phyloP scores from a whole-genome alignment of 2,113 vertebrate genomes.

The Alethe diademata region DNA sequence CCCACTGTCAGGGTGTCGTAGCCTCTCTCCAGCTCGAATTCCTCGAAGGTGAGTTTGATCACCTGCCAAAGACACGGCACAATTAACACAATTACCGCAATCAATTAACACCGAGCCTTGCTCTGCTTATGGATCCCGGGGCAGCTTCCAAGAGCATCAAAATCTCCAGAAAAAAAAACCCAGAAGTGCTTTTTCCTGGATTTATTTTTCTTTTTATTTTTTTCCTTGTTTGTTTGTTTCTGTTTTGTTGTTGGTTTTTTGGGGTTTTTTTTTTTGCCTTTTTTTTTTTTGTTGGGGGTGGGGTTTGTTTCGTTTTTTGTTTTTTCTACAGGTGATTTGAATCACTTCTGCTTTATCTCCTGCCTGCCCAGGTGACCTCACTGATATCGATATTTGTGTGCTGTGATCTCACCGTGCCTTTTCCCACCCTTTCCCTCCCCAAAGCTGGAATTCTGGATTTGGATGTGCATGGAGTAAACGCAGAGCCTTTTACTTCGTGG shows the following conservation, averaged over 20 bases:
- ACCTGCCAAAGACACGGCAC: conserved; percentile 77
- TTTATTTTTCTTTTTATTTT: background rate
- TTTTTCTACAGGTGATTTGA: no score
- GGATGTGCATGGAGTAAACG: accelerated
- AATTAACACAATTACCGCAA: background rate
- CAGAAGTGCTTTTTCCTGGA: no score
- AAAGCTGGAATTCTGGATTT: background rate
- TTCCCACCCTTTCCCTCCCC: background rate
- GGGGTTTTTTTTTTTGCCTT: no score
- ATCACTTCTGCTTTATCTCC: background rate
- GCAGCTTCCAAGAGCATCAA: no score
- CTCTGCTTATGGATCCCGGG: no score
- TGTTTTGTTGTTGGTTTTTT: background rate
- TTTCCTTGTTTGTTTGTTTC: background rate
- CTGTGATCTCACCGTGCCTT: background rate
- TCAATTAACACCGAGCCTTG: background rate
- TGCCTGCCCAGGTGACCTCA: background rate
- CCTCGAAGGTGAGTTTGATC: conserved; percentile 97
- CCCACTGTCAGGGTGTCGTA: conserved; percentile 97
- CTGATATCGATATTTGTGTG: background rate
- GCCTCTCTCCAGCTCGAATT: conserved; percentile 96
- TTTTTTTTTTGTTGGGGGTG: no score
- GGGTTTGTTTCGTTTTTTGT: background rate
- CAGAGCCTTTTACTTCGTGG: accelerated
- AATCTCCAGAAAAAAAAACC: no score